Percentiles rank a stretch among this genome's conserved stretches.
phyloP scores from a whole-genome alignment of 2,888 invertebrate species.

The Hemithea aestivaria region DNA sequence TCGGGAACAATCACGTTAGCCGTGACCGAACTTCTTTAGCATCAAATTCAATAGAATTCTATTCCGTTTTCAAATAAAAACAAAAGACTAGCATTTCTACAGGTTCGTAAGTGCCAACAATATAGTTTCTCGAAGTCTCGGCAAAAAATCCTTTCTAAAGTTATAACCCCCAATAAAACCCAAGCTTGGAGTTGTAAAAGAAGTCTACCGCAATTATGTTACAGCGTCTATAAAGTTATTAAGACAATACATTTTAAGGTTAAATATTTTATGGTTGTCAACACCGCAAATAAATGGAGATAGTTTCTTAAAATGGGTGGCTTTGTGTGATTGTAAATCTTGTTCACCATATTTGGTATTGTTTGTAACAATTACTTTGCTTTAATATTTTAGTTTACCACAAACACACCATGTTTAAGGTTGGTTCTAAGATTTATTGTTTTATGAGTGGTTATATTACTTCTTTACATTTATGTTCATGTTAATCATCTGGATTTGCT shows the following conservation, averaged over 20 bases:
- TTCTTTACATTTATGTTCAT: conserved; percentile 1
- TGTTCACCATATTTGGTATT: conserved; percentile 35
- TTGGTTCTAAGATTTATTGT: conserved; percentile 2
- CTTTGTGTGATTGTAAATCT: conserved; percentile 40
- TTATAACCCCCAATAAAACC: conserved; percentile 53
- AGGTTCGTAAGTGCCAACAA: conserved; percentile 42
- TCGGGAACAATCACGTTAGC: conserved; percentile 50
- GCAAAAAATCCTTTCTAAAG: conserved; percentile 45
- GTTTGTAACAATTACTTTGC: conserved; percentile 26
- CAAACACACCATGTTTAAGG: conserved; percentile 1
- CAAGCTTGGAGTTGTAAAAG: conserved; percentile 50
- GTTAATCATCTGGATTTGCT: no score
- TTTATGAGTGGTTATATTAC: not conserved
- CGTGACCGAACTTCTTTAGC: conserved; percentile 51
- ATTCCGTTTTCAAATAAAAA: conserved; percentile 31
- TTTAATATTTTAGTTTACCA: conserved; percentile 16
- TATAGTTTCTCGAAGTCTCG: conserved; percentile 44
- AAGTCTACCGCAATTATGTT: conserved; percentile 62
- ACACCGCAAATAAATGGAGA: conserved; percentile 54
- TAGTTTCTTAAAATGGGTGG: conserved; percentile 29
- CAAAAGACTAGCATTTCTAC: conserved; percentile 30
- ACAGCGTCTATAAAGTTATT: conserved; percentile 57
- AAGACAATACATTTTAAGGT: conserved; percentile 54
- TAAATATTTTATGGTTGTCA: conserved; percentile 56
- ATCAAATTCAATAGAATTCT: conserved; percentile 24